Evolutionary conservation across 2,113 vertebrate species (phyloP), one percentile per base, ranked within the genome.

Genomic region (Cyprinus carpio): DNA sequence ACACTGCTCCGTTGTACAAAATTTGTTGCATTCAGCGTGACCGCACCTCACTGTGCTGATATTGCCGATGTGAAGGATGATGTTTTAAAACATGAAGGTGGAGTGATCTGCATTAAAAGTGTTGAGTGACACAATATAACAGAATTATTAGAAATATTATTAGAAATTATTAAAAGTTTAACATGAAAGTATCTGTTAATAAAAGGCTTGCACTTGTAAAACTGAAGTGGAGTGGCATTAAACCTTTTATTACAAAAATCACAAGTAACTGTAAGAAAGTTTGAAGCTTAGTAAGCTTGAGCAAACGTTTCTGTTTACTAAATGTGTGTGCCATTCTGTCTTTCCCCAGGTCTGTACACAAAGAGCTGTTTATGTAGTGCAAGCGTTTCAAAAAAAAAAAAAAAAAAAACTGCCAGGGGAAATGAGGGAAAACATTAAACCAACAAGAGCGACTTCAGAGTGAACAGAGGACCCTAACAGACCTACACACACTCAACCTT

Each of bases 371-470:
- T 85, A 72, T 72, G 67, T 4, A 31, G 40, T 40, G 29, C 49
- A 1, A 4, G 71, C 46, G 75, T 56, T 83, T 92, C 87, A 91
- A 88, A 91, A 87, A 91, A 87, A 46, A 91, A 49, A 86, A 91
- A 88, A 91, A 87, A 91, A 87, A 46, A 91, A 49, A 86, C 77
- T 87, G 89, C 91, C 89, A 92, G 88, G 89, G 92, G 90, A 93
- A 93, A 93, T 91, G 85, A 93, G 92, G 82, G 75, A 90, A 91
- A 91, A 90, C 83, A 91, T 88, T 86, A 88, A 90, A 90, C 90
- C 85, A 92, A 93, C 93, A 94, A 82, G 91, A 92, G 91, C 89
- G 86, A 69, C 88, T 93, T 95, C 85, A 94, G 91, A 88, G 86
- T 75, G 91, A 93, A 94, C 92, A 92, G 90, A 85, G 83, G 83